Evolutionary conservation across 2,113 vertebrate genomes (phyloP).

Genomic region (Malurus cyaneus): DNA sequence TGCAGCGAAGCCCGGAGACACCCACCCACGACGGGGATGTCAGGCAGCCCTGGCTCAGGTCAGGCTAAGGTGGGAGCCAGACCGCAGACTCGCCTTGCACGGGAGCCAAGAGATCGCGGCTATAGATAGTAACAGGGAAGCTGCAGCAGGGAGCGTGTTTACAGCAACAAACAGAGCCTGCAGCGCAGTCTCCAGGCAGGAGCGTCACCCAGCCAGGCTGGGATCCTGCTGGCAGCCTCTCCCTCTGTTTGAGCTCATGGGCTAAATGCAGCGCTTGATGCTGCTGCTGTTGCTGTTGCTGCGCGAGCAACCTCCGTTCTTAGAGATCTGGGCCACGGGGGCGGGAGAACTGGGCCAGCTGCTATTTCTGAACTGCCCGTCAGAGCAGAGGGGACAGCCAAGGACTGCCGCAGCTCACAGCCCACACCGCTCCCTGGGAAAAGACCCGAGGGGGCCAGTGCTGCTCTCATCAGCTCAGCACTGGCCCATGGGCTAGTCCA

Average conservation of each 20-base stretch:
- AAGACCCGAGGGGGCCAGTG: background rate
- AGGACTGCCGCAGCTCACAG: conserved; percentile 29
- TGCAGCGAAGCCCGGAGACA: conserved; percentile 58
- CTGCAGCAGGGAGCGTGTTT: conserved; percentile 69
- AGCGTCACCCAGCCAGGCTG: conserved; percentile 56
- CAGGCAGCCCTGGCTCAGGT: conserved; percentile 64
- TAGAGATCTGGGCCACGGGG: conserved; percentile 72
- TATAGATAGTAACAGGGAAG: conserved; percentile 81
- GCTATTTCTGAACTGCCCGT: conserved; percentile 77
- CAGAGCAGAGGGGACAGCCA: conserved; percentile 62
- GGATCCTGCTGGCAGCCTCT: conserved; percentile 66
- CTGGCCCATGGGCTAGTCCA: background rate
- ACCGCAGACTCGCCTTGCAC: conserved; percentile 68
- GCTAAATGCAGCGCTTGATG: conserved; percentile 59
- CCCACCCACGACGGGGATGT: conserved; percentile 54
- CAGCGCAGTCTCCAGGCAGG: conserved; percentile 78
- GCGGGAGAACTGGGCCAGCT: conserved; percentile 74
- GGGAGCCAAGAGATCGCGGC: conserved; percentile 73
- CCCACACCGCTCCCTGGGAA: background rate
- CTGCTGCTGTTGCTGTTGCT: conserved; percentile 49
- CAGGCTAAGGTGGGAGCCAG: conserved; percentile 60
- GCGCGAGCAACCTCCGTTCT: conserved; percentile 69
- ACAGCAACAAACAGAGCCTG: conserved; percentile 77
- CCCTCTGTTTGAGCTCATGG: conserved; percentile 70
- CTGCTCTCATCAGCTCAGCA: background rate